phyloP scores from a whole-genome alignment of 2,113 vertebrate species.

The Epinephelus fuscoguttatus region DNA sequence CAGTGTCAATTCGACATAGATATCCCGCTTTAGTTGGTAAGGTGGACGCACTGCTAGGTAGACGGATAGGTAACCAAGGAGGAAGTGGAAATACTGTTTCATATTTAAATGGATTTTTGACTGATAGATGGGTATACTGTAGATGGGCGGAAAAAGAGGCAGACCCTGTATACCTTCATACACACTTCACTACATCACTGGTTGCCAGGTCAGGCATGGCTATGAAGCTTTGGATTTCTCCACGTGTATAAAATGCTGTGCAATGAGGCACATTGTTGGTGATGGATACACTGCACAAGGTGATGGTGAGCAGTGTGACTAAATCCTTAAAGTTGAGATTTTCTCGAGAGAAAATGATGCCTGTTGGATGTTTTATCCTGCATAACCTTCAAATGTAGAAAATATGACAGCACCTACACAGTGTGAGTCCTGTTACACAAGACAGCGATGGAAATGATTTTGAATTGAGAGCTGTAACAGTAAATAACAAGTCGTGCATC shows the following conservation, averaged over 20 bases:
- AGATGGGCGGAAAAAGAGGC: too few species aligned
- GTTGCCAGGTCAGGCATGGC: too few species aligned
- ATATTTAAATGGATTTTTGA: too few species aligned
- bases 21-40: too few species aligned
- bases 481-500: neutral
- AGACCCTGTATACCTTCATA: too few species aligned
- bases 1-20: too few species aligned
- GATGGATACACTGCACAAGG: neutral
- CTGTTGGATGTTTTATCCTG: neutral
- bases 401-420: neutral
- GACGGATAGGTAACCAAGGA: too few species aligned
- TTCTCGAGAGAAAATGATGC: neutral
- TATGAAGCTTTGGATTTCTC: neutral
- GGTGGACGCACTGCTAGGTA: too few species aligned
- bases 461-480: neutral
- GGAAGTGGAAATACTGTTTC: too few species aligned
- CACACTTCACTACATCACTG: too few species aligned
- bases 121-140: too few species aligned
- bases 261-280: neutral
- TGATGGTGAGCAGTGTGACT: neutral
- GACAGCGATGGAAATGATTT: neutral
- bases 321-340: neutral
- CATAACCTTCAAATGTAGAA: neutral
- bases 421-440: neutral
- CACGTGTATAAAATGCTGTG: neutral